Evolutionary conservation across 2,113 vertebrate genomes (phyloP).

Genomic region (Brachyistius frenatus): DNA sequence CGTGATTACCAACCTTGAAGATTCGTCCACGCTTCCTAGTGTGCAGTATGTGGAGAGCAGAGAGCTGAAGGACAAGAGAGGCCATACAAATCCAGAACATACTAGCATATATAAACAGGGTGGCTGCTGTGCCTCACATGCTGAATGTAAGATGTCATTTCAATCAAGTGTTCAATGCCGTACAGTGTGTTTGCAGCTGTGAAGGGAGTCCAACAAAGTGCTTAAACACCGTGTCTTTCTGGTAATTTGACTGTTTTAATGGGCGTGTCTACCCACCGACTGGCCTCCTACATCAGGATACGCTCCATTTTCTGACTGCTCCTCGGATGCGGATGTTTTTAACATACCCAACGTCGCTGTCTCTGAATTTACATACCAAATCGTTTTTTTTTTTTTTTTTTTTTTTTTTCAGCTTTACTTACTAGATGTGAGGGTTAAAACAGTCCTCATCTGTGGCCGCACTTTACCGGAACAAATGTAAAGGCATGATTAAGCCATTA

Average conservation of each 20-base stretch:
- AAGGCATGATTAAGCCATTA: slow-evolving; percentile 83
- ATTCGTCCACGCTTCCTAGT: too few species aligned
- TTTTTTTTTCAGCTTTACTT: slow-evolving; percentile 33
- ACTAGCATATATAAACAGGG: neutral
- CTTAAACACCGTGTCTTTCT: neutral
- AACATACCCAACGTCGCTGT: slow-evolving; percentile 56
- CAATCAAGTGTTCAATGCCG: neutral
- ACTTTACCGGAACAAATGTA: slow-evolving; percentile 73
- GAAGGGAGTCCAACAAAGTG: neutral
- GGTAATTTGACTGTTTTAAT: slow-evolving; percentile 25
- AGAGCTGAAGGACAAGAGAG: neutral
- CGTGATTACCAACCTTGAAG: too few species aligned
- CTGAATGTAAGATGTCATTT: neutral
- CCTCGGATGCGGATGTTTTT: slow-evolving; percentile 40
- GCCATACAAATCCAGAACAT: neutral
- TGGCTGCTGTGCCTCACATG: neutral
- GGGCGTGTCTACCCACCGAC: slow-evolving; percentile 9
- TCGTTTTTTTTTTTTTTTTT: slow-evolving; percentile 38
- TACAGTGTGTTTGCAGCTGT: slow-evolving; percentile 31
- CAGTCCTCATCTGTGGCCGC: slow-evolving; percentile 59
- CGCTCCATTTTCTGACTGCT: slow-evolving; percentile 22
- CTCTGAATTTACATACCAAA: slow-evolving; percentile 62
- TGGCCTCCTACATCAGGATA: slow-evolving; percentile 14
- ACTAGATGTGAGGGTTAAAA: slow-evolving; percentile 38
- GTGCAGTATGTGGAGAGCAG: neutral